phyloP scores from a whole-genome alignment of 2,113 vertebrate species.

The Myocastor coypus region DNA sequence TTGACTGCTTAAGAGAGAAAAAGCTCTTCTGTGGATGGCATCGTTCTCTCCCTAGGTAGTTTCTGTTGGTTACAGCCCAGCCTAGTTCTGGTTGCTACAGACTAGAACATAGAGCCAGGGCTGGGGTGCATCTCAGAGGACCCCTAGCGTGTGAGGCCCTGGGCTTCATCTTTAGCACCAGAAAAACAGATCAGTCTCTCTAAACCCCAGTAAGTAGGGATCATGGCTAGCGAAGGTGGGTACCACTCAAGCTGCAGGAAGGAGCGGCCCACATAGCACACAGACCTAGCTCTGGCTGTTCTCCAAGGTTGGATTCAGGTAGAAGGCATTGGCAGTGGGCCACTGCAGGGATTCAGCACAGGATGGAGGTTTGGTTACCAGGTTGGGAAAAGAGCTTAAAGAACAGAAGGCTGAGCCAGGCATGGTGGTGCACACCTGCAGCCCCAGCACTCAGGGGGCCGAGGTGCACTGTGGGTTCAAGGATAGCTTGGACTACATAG shows the following conservation, averaged over 20 bases:
- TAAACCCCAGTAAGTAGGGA: not conserved
- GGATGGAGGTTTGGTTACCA: not conserved
- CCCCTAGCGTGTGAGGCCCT: not conserved
- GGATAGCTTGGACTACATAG: not conserved
- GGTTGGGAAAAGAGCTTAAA: not conserved
- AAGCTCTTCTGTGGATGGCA: not conserved
- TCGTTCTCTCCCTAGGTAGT: not conserved
- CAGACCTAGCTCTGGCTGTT: not conserved
- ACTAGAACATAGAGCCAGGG: not conserved
- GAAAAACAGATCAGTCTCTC: not conserved
- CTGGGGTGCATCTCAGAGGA: not conserved
- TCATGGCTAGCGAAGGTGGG: too few relatives aligned
- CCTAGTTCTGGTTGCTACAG: not conserved
- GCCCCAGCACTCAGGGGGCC: not conserved
- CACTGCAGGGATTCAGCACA: not conserved
- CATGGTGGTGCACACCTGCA: not conserved
- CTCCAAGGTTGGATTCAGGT: not conserved
- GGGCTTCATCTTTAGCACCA: not conserved
- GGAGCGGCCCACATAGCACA: not conserved
- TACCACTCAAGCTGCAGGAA: too few relatives aligned
- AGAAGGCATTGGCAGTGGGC: not conserved
- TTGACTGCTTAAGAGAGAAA: not conserved
- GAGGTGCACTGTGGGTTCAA: not conserved
- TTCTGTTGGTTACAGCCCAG: not conserved
- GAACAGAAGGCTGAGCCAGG: not conserved